Evolutionary conservation across 2,113 vertebrate genomes (phyloP), one percentile per base, ranked within the genome.

Genomic region (Miniopterus natalensis): DNA sequence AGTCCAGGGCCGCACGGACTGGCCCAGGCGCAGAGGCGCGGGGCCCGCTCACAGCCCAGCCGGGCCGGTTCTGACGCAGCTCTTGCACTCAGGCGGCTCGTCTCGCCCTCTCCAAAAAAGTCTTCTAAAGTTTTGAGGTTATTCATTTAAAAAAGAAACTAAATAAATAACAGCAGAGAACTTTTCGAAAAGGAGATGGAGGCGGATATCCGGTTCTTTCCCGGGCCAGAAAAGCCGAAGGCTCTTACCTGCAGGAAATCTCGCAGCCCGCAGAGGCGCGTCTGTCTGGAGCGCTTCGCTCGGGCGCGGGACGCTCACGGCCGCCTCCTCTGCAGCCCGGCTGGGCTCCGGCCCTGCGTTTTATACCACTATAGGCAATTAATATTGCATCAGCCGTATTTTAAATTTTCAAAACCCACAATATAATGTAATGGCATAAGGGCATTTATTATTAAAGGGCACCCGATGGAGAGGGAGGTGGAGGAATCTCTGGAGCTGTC

Each of bases 341-440:
- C 96, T 95, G 92, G 96, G 96, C 96, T 97, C 96, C 96, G 94
- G 97, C 97, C 97, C 97, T 95, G 98, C 96, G 98, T 98, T 98
- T 99, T 99, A 98, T 98, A 98, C 98, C 95, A 97, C 95, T 97
- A 98, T 98, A 97, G 96, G 91, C 98, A 97, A 99, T 99, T 99
- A 99, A 99, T 99, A 99, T 98, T 99, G 99, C 98, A 98, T 99
- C 96, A 97, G 97, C 96, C 98, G 98, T 98, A 99, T 98, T 99
- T 99, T 99, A 99, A 99, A 98, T 99, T 99, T 98, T 99, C 98
- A 98, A 98, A 98, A 97, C 98, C 98, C 98, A 96, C 98, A 98
- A 98, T 98, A 98, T 97, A 98, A 98, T 98, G 98, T 97, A 98
- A 98, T 97, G 98, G 98, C 99, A 98, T 78, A 97, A 97, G 97